phyloP scores from a whole-genome alignment of 2,113 vertebrate species.

The Dermatemys mawii region DNA sequence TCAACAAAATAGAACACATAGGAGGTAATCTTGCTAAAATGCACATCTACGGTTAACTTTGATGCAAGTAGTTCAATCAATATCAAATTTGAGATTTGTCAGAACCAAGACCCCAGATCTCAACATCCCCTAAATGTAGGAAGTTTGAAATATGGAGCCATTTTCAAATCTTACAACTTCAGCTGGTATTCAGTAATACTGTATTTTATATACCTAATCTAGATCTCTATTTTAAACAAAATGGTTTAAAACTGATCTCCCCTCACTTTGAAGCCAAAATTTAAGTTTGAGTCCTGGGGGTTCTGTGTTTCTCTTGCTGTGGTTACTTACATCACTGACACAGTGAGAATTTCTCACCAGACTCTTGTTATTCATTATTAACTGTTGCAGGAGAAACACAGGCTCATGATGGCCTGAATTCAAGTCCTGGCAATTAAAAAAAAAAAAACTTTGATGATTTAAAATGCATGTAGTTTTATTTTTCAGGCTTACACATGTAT shows the following conservation, averaged over 20 bases:
- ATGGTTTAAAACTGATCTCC: neutral
- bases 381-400: neutral
- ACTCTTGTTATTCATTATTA: neutral
- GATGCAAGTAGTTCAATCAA: neutral
- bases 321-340: neutral
- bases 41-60: neutral
- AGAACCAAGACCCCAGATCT: neutral
- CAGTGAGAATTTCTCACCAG: neutral
- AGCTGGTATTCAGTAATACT: neutral
- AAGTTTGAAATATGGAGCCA: neutral
- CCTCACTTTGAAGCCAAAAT: neutral
- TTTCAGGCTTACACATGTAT: neutral
- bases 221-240: neutral
- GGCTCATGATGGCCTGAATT: neutral
- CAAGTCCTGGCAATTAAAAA: neutral
- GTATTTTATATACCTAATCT: neutral
- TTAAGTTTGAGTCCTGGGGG: neutral
- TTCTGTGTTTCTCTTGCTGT: neutral
- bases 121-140: neutral
- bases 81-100: neutral
- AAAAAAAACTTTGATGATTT: neutral
- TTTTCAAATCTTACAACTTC: neutral
- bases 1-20: neutral
- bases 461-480: neutral
- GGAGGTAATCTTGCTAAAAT: neutral